Percentiles rank a stretch among this genome's conserved stretches.
Conservation (phyloP, 92 coral and sea anemone genomes). For the Porites cylindrica region DNA sequence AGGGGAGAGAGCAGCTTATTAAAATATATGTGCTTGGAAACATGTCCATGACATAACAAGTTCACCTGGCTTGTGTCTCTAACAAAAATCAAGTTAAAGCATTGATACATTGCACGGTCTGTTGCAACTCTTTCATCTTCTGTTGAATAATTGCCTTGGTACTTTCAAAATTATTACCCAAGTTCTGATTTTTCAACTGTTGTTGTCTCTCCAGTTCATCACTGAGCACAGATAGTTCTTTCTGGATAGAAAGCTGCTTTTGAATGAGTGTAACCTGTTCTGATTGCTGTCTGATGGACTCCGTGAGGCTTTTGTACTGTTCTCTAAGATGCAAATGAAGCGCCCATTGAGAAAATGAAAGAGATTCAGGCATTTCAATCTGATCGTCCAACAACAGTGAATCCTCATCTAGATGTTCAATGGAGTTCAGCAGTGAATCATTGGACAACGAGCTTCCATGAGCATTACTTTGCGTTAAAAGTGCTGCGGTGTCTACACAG, state of each 20-base stretch:
- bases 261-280: conserved; percentile 38
- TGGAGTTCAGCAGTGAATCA: background rate
- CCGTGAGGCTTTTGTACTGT: conserved; percentile 44
- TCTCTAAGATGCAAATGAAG: conserved; percentile 55
- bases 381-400: conserved; percentile 20
- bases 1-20: too few relatives aligned
- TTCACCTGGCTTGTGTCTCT: background rate
- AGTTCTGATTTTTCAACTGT: conserved; percentile 15
- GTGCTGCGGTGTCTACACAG: conserved; percentile 33
- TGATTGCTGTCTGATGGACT: conserved; percentile 48
- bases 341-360: conserved; percentile 48
- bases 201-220: conserved; percentile 33
- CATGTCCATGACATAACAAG: background rate
- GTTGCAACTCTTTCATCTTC: conserved; percentile 49
- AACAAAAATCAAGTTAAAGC: background rate
- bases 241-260: conserved; percentile 48
- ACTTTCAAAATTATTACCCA: conserved; percentile 24
- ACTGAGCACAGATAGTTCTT: conserved; percentile 45
- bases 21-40: background rate
- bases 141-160: conserved; percentile 33
- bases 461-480: conserved; percentile 12
- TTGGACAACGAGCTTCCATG: background rate
- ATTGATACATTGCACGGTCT: conserved; percentile 4
- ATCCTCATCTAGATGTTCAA: conserved; percentile 11
- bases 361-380: conserved; percentile 42